Conservation (phyloP, 2,113 vertebrate genomes). For the Melanotaenia duboulayi region DNA sequence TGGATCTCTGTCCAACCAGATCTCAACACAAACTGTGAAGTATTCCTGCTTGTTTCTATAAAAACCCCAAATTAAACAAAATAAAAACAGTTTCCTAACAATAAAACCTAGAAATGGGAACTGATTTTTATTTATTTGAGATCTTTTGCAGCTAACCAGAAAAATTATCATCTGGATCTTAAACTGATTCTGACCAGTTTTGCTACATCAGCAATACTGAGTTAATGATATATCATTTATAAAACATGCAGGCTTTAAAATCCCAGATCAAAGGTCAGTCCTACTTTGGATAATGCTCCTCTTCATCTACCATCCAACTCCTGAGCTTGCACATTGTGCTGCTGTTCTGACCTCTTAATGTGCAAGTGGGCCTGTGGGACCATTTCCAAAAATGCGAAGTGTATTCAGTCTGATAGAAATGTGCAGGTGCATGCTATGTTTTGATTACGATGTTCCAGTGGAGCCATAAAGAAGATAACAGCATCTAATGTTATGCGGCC, state of each 20-base stretch:
- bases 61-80: not conserved
- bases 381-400: constrained; percentile 4
- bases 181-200: not conserved
- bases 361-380: not conserved
- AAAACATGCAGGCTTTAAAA: constrained; percentile 1
- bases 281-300: constrained; percentile 26
- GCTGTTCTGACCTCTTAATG: not conserved
- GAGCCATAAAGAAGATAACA: constrained; percentile 23
- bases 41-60: not conserved
- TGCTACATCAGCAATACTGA: not conserved
- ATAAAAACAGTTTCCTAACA: no score
- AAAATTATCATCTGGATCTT: not conserved
- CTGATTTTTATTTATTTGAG: not conserved
- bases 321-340: constrained; percentile 2
- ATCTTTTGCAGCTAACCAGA: not conserved
- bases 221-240: constrained; percentile 3
- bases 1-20: not conserved
- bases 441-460: not conserved
- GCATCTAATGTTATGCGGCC: not conserved
- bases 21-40: not conserved
- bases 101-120: not conserved
- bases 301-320: not conserved
- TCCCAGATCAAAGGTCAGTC: constrained; percentile 23
- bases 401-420: not conserved
- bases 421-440: constrained; percentile 11